Conservation (phyloP, 2,888 invertebrate genomes). For the Pterostichus madidus region DNA sequence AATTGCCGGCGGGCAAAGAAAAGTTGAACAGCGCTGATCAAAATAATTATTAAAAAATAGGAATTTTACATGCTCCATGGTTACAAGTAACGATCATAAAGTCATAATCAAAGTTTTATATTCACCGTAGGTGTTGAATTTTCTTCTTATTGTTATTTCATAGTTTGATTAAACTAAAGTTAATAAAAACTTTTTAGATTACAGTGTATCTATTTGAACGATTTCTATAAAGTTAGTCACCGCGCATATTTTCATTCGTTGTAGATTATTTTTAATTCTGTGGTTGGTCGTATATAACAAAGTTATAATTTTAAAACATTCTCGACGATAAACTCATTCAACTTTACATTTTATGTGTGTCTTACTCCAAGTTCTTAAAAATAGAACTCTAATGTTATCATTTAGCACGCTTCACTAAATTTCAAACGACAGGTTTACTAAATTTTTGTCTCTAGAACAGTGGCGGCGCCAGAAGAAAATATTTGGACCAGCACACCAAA, state of each 20-base stretch:
- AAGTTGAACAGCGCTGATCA: no score
- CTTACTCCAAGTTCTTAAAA: constrained; percentile 33
- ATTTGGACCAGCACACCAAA: no score
- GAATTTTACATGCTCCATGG: no score
- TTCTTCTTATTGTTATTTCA: background rate
- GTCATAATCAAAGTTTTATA: no score
- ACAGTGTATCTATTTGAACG: background rate
- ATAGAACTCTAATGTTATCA: constrained; percentile 37
- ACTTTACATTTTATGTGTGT: constrained; percentile 32
- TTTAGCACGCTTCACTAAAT: constrained; percentile 34
- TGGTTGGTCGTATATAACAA: background rate
- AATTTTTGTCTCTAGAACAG: constrained; percentile 26
- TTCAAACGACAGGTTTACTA: constrained; percentile 42
- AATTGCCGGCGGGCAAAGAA: no score
- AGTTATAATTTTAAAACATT: constrained; percentile 45
- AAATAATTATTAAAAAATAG: no score
- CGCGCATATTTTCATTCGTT: constrained; percentile 23
- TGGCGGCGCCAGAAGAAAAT: no score
- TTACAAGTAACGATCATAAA: no score
- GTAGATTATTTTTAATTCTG: constrained; percentile 31
- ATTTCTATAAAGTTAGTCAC: constrained; percentile 13
- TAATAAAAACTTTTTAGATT: background rate
- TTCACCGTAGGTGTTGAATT: no score
- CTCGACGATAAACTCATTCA: constrained; percentile 38
- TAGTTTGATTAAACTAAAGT: constrained; percentile 15